Conservation (phyloP, 2,113 vertebrate species). For the Lipophrys pholis region DNA sequence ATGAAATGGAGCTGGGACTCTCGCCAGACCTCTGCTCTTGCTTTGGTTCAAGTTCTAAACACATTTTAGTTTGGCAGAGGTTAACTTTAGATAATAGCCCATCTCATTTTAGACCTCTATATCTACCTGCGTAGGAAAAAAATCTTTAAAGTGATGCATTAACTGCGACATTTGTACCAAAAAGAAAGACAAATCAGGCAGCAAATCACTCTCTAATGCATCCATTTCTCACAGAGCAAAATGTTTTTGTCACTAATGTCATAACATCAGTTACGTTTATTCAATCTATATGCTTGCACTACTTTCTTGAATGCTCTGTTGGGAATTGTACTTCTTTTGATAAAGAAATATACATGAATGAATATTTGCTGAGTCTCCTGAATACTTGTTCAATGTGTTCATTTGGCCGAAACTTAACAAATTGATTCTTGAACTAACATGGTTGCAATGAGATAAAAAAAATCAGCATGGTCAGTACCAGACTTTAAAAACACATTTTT, state of each 20-base stretch:
- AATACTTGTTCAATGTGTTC: background rate
- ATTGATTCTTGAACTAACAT: background rate
- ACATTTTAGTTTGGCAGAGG: constrained; percentile 27
- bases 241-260: background rate
- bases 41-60: constrained; percentile 40
- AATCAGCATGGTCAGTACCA: background rate
- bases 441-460: background rate
- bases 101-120: constrained; percentile 16
- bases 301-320: constrained; percentile 4
- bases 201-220: background rate
- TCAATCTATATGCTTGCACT: background rate
- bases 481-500: background rate
- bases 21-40: constrained; percentile 58
- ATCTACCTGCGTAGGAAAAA: background rate
- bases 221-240: background rate
- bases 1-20: constrained; percentile 52
- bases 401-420: background rate
- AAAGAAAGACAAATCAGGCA: background rate
- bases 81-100: constrained; percentile 16
- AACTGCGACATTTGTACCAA: background rate
- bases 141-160: constrained; percentile 7
- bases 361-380: background rate
- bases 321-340: background rate
- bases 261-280: background rate
- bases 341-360: background rate